Percentiles rank a stretch among this genome's conserved stretches.
Conservation (phyloP, 2,797 vertebrate species). For the Aselliscus stoliczkanus region DNA sequence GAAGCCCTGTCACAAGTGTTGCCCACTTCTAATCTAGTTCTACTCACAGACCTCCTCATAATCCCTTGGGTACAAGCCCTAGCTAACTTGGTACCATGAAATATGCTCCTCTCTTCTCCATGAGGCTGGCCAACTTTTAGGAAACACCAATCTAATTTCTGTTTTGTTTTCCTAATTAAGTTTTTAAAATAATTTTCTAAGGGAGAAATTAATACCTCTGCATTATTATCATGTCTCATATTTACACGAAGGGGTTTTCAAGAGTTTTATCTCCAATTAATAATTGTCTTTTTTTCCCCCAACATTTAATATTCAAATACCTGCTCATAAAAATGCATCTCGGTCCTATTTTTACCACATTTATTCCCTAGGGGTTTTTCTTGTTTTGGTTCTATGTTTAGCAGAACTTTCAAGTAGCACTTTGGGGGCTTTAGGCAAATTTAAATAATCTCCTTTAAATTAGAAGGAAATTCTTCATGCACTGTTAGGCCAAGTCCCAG, state of each 20-base stretch:
- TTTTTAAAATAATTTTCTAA: slow-evolving; percentile 19
- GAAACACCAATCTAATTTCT: neutral
- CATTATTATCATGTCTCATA: neutral
- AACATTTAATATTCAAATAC: slow-evolving; percentile 37
- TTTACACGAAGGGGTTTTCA: slow-evolving; percentile 24
- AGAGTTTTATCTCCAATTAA: neutral
- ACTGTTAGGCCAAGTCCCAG: neutral
- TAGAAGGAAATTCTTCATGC: neutral
- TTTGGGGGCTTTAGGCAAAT: neutral
- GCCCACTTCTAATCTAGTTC: neutral
- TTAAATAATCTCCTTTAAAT: slow-evolving; percentile 44
- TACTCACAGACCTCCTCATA: neutral
- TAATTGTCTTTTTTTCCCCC: slow-evolving; percentile 10
- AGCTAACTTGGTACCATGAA: neutral
- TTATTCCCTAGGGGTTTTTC: neutral
- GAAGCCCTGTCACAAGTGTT: neutral
- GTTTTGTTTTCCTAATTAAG: neutral
- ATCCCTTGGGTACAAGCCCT: neutral
- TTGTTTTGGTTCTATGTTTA: slow-evolving; percentile 45
- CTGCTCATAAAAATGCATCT: slow-evolving; percentile 16
- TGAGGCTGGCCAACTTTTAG: neutral
- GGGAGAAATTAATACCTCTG: neutral
- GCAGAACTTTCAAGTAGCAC: slow-evolving; percentile 5
- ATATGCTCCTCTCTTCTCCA: neutral
- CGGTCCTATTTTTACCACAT: neutral